phyloP scores from a whole-genome alignment of 2,888 invertebrate genomes.

The Auanema freiburgensis region DNA sequence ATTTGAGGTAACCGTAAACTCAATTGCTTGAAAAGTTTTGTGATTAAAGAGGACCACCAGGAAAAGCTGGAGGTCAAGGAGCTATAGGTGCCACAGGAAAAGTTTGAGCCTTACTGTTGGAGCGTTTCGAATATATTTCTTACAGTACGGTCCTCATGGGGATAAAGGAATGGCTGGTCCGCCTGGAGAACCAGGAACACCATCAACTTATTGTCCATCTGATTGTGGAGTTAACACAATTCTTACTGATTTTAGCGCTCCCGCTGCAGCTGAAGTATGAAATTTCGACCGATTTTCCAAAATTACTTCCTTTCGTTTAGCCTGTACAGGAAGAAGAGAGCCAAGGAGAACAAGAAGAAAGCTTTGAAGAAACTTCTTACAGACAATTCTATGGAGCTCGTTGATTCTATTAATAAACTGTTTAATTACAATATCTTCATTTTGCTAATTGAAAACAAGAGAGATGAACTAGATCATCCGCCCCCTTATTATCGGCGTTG shows the following conservation, averaged over 20 bases:
- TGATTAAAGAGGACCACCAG: slow-evolving; percentile 31
- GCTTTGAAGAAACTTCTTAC: slow-evolving; percentile 40
- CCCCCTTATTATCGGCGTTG: no score
- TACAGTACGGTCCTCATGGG: slow-evolving; percentile 43
- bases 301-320: background rate
- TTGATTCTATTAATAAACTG: slow-evolving; percentile 3
- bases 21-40: background rate
- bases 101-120: slow-evolving; percentile 19
- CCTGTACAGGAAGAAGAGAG: background rate
- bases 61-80: slow-evolving; percentile 36
- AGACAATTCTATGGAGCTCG: slow-evolving; percentile 29
- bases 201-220: slow-evolving; percentile 47
- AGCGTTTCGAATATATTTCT: background rate
- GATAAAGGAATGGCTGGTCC: slow-evolving; percentile 42
- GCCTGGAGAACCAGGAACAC: slow-evolving; percentile 50
- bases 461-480: no score
- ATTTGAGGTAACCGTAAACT: slow-evolving; percentile 23
- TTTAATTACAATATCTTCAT: background rate
- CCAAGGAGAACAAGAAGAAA: slow-evolving; percentile 22
- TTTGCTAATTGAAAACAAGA: slow-evolving; percentile 1
- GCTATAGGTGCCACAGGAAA: slow-evolving; percentile 49
- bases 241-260: slow-evolving; percentile 26
- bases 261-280: slow-evolving; percentile 11
- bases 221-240: slow-evolving; percentile 51
- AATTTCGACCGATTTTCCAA: no score